Evolutionary conservation across 2,888 invertebrate genomes (phyloP).

Genomic region (Chirona hameri): DNA sequence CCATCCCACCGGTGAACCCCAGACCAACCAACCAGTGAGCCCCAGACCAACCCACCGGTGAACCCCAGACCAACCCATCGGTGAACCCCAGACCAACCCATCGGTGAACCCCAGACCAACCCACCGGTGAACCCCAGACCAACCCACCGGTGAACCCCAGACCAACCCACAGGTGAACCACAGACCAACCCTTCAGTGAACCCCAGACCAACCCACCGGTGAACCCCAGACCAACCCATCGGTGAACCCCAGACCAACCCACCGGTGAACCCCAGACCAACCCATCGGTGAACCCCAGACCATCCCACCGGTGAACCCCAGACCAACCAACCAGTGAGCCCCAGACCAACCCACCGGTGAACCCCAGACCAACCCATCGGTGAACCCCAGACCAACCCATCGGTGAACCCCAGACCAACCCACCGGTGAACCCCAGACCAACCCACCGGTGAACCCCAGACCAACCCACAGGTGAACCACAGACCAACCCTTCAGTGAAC

Average conservation of each 20-base stretch:
- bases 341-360: too few relatives aligned
- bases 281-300: constrained; percentile 40
- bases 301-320: too few relatives aligned
- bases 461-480: too few relatives aligned
- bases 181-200: too few relatives aligned
- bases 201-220: too few relatives aligned
- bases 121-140: constrained; percentile 40
- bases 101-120: background rate
- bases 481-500: too few relatives aligned
- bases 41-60: too few relatives aligned
- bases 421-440: too few relatives aligned
- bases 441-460: too few relatives aligned
- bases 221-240: constrained; percentile 29
- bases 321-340: constrained; percentile 40
- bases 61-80: constrained; percentile 30
- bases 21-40: constrained; percentile 40
- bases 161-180: constrained; percentile 40
- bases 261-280: background rate
- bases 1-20: too few relatives aligned
- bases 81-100: constrained; percentile 38
- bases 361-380: constrained; percentile 31
- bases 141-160: too few relatives aligned
- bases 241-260: constrained; percentile 38
- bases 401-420: background rate
- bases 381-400: constrained; percentile 38